Base-by-base conservation (phyloP, 2,113 vertebrate species). In the Phainopepla nitens region DNA sequence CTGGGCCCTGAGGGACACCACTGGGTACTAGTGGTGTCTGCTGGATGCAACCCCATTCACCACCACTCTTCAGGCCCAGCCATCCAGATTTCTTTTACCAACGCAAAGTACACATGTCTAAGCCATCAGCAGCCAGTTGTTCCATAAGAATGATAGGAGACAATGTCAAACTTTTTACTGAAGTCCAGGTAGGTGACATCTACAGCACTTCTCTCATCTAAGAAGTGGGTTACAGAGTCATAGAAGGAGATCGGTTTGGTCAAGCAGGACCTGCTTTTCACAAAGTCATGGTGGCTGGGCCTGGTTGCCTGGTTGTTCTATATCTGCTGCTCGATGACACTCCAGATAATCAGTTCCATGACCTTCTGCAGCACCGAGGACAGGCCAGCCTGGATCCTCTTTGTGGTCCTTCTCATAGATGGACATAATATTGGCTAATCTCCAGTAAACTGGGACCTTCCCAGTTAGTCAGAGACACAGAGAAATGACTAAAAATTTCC, bases 1-100 rank as follows among this genome's bases (percentile, higher is more conserved):
- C 15, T 29, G 39, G 79, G 27, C 13, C 21, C n/a, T 64, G 41
- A 31, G 29, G 54, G 60, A 53, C n/a, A 44, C 13, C 31, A 39
- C 15, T 14, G 7, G 12, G 39, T 15, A 41, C 15, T 1, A 1
- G 11, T 1, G 11, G 1, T 6, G 3, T 28, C 69, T 50, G 7
- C 10, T 41, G 41, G 23, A 60, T 73, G 29, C 31, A 62, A 20
- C 9, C 53, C 4, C 9, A 42, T 53, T 49, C 13, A 39, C 24
- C 17, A 33, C 7, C 7, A 50, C 14, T 10, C 42, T 57, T 51
- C 36, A 23, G 35, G n/a, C 23, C 11, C 7, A 11, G 10, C 8
- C 10, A 13, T 29, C 2, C 20, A n/a, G 23, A n/a, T 53, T 42
- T 51, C n/a, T 77, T 88, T 78, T 47, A n/a, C 9, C 16, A 53